Percentiles rank a stretch among this genome's conserved stretches.
Evolutionary conservation across 2,797 vertebrate genomes (phyloP).

Genomic region (Sebastes hubbsi): DNA sequence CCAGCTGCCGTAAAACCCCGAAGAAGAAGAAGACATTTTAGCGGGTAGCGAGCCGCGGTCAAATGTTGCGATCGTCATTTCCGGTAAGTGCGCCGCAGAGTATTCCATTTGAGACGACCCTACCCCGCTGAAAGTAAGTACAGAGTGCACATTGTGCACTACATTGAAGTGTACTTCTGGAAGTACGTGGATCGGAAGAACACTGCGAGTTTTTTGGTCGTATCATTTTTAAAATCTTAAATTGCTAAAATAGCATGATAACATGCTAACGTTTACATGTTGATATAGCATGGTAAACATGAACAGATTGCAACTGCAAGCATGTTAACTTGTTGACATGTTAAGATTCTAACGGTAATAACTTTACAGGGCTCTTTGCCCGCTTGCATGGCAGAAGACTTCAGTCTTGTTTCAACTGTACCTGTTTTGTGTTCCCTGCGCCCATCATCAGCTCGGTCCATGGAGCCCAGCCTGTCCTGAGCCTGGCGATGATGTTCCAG

Average conservation of each 20-base stretch:
- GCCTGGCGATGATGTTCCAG: constrained; percentile 92
- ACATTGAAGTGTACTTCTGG: too few relatives aligned
- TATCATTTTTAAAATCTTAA: too few relatives aligned
- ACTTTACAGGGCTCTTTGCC: neutral
- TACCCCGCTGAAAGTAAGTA: too few relatives aligned
- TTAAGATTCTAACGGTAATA: neutral
- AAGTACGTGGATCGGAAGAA: too few relatives aligned
- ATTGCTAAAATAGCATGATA: neutral
- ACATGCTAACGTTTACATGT: neutral
- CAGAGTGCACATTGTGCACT: too few relatives aligned
- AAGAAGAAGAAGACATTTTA: too few relatives aligned
- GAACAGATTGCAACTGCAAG: neutral
- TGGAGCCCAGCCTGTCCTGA: constrained; percentile 93
- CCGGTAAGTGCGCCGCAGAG: too few relatives aligned
- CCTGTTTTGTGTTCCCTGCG: constrained; percentile 91
- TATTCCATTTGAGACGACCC: too few relatives aligned
- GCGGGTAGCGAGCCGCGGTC: too few relatives aligned
- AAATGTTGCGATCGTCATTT: too few relatives aligned
- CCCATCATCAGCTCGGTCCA: constrained; percentile 90
- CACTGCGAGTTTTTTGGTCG: too few relatives aligned
- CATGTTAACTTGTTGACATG: neutral
- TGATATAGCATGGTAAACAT: neutral
- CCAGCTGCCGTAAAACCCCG: too few relatives aligned
- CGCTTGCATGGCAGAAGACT: neutral
- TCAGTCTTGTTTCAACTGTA: constrained; percentile 61